A percentile compares a stretch with the other conserved stretches of the same genome.
These are phyloP conservation scores for Chaetops frenatus DNA, from an alignment of 2,113 vertebrate species.

Conservation along the genomic window DNA sequence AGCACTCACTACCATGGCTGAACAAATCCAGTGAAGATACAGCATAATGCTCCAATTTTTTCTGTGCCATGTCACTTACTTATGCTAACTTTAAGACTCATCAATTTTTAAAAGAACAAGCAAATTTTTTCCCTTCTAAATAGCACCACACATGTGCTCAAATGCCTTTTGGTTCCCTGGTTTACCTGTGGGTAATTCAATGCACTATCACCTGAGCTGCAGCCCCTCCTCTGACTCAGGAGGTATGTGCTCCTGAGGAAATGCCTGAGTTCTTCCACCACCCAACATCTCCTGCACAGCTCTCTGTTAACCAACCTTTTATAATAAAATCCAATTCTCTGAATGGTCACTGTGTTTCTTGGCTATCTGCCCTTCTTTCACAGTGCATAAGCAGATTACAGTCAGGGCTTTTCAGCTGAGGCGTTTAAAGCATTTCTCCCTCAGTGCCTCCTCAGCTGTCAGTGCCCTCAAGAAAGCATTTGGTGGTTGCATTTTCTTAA, in stretches of 20 bases:
- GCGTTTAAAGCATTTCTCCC: background rate
- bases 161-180: background rate
- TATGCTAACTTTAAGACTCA: background rate
- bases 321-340: background rate
- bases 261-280: background rate
- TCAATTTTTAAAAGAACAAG: background rate
- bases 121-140: background rate
- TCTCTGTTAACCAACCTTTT: background rate
- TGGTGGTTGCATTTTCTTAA: conserved; percentile 22
- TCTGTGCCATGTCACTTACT: background rate
- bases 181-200: background rate
- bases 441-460: background rate
- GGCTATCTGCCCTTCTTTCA: background rate
- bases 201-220: background rate
- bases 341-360: background rate
- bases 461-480: background rate
- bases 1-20: background rate
- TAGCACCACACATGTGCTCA: background rate
- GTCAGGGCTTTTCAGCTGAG: background rate
- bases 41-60: background rate
- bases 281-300: background rate
- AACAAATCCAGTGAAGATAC: background rate
- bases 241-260: background rate
- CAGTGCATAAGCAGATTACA: background rate
- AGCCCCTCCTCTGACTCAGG: background rate